Base-by-base conservation (phyloP, 2,797 vertebrate genomes). In the Taenioides sp. region DNA sequence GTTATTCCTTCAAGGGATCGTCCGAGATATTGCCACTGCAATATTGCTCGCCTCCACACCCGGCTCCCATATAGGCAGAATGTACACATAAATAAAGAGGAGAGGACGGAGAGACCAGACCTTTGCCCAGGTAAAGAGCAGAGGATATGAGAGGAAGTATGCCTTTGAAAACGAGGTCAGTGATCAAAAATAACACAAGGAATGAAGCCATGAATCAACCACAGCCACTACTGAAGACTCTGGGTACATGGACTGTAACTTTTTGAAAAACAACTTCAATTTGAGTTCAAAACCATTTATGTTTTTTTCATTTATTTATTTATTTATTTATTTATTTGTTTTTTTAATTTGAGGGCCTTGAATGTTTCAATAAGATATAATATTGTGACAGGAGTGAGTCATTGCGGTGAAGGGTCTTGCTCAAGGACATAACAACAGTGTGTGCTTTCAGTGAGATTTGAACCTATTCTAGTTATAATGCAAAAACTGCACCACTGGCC, bases 61-160 rank as follows among this genome's bases (percentile, higher is more conserved):
- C 77, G 65, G 79, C 69, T 54, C 70, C 47, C 65, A 69, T 76
- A 74, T 40, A 76, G 72, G 61, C 57, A 77, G 67, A 62, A 61
- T 73, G 71, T 62, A 65, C 65, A 70, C 80, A 73, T 62, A 67
- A 25, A 52, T 59, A 14, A 76, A 67, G 75, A 71, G 57, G 52
- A 59, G 79, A 86, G 60, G 43, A 27, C 78, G 76, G 76, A 85
- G 76, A 71, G 78, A 72, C 37, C 77, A 76, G 86, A 86, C 89
- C 69, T 75, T 76, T 89, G 86, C 89, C 89, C 89, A 87, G 78
- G 64, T 91, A 79, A 91, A 91, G 88, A 75, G 80, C 70, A 76
- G 71, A n/a, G 72, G 79, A 83, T 75, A 91, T 81, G 52, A 68
- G 54, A 81, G 73, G 83, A 79, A 75, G 65, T 70, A 80, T 67